Evolutionary conservation across 1,140 invertebrate species (phyloP).

Genomic region (Brachystomella parvula): DNA sequence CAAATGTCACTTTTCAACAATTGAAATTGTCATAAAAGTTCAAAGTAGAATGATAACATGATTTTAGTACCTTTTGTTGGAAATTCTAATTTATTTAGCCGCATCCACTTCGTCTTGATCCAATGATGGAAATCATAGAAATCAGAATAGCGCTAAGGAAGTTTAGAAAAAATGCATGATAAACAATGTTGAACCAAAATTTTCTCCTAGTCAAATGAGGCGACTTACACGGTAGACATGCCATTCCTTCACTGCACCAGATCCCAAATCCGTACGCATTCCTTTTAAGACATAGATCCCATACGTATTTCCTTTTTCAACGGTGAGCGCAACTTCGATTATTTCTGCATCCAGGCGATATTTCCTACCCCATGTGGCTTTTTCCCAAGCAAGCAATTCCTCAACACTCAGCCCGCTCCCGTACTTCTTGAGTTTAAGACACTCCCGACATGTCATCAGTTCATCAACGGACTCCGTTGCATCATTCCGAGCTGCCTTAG

Average conservation of each 20-base stretch:
- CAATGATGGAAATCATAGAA: constrained; percentile 55
- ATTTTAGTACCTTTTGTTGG: no score
- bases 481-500: not conserved
- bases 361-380: constrained; percentile 22
- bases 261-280: constrained; percentile 50
- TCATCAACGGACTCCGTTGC: constrained; percentile 21
- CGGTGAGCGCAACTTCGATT: constrained; percentile 38
- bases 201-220: no score
- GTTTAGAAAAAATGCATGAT: not conserved
- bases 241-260: constrained; percentile 55
- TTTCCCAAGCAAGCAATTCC: constrained; percentile 31
- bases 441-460: constrained; percentile 33
- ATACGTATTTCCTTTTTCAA: constrained; percentile 66
- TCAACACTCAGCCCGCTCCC: constrained; percentile 14
- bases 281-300: constrained; percentile 85
- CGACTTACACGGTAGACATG: constrained; percentile 73
- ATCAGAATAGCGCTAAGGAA: constrained; percentile 76
- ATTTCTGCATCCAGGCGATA: constrained; percentile 39
- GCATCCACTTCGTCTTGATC: constrained; percentile 37
- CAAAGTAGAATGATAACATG: no score
- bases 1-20: constrained; percentile 16
- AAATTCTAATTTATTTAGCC: constrained; percentile 65
- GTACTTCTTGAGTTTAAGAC: constrained; percentile 29
- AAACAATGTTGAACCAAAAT: no score
- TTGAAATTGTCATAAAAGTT: no score